Evolutionary conservation across 2,888 invertebrate species (phyloP), one percentile per base, ranked within the genome.

Genomic region (Pollenia labialis): DNA sequence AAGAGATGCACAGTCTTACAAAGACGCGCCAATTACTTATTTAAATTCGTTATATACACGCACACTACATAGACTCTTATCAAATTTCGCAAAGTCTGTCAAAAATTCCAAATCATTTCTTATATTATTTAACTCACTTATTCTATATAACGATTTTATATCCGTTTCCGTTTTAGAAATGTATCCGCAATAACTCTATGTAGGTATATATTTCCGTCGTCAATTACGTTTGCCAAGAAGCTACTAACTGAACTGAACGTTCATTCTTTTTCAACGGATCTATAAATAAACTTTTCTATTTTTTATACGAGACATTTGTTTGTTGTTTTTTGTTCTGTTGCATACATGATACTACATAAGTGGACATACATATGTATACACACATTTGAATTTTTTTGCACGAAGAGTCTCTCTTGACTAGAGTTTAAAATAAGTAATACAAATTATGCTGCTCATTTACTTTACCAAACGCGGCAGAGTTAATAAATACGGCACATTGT

Each of bases 181-280:
- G 1, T 66, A 66, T 66, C 46, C 85, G 79, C 72, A 74, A 86
- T 46, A 81, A 74, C 14, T 71, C 77, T 12, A 58, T 46, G 56
- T 46, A 58, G 42, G 56, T 46, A 80, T 77, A 85, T 81, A 32
- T 32, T 6, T 32, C 89, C 89, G 89, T 88, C 89, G 89, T 88
- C 89, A 80, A 89, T 89, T 89, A 88, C 90, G 89, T 89, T 90
- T 90, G 90, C 91, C 91, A 90, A 92, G 91, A 91, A 92, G 90
- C 91, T 89, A 91, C 91, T 72, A 81, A 87, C 87, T 84, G 74
- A 81, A 56, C 68, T 84, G 74, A 81, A 56, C 68, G 23, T 62
- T 46, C 10, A 74, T 68, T 72, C 84, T 72, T 68, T 68, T 58
- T 66, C 76, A 40, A 76, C 64, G 62, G 74, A 79, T 83, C 86